These are phyloP conservation scores for Coluber constrictor DNA, from an alignment of 2,797 vertebrate species.

Conservation along the genomic window DNA sequence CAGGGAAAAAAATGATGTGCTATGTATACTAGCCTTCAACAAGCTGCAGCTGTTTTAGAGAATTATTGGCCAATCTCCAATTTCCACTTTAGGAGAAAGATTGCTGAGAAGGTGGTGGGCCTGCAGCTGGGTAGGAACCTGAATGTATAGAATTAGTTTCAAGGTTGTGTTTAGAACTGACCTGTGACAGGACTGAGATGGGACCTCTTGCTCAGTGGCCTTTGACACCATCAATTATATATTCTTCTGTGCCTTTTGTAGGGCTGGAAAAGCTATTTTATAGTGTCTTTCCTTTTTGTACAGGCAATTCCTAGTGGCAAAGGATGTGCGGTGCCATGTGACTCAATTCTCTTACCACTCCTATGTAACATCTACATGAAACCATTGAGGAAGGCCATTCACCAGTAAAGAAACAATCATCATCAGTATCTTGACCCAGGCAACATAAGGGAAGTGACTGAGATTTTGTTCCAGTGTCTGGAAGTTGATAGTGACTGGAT, in stretches of 20 bases:
- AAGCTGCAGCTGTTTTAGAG: neutral
- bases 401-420: neutral
- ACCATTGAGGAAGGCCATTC: neutral
- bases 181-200: neutral
- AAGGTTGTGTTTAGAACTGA: neutral
- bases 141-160: neutral
- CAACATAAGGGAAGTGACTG: neutral
- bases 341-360: neutral
- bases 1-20: neutral
- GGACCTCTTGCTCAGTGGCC: neutral
- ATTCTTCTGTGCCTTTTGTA: neutral
- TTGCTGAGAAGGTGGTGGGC: neutral
- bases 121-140: neutral
- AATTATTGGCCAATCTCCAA: neutral
- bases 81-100: neutral
- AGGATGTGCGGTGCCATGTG: neutral
- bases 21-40: neutral
- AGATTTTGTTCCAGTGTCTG: neutral
- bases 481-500: neutral
- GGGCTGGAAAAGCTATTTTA: neutral
- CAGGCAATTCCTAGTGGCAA: neutral
- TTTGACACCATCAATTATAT: neutral
- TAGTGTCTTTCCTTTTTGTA: neutral
- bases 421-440: neutral
- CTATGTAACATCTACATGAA: neutral